Conservation (phyloP, 2,797 vertebrate species). For the Sebastes hopkinsi region DNA sequence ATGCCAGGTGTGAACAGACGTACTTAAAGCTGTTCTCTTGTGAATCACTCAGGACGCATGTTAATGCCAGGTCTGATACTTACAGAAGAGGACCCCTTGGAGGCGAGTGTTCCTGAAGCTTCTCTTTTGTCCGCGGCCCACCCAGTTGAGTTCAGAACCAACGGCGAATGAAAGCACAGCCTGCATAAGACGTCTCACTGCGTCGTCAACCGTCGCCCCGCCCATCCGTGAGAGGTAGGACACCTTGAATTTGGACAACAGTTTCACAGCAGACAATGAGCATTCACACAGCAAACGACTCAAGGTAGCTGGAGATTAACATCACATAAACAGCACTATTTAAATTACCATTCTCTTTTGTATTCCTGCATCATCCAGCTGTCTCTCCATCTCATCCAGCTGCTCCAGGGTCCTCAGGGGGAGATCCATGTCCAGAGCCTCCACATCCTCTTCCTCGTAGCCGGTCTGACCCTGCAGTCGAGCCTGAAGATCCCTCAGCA, state of each 20-base stretch:
- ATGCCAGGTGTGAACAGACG: too few relatives aligned
- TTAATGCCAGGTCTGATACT: slow-evolving; percentile 9
- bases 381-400: slow-evolving; percentile 67
- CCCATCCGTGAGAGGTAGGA: slow-evolving; percentile 73
- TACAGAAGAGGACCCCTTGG: slow-evolving; percentile 74
- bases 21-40: too few relatives aligned
- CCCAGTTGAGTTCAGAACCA: slow-evolving; percentile 74
- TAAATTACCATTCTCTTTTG: slow-evolving; percentile 68
- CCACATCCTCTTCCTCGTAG: slow-evolving; percentile 53
- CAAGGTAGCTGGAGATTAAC: too few relatives aligned
- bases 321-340: neutral
- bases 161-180: slow-evolving; percentile 70
- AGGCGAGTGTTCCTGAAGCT: slow-evolving; percentile 73
- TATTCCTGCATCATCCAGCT: slow-evolving; percentile 56
- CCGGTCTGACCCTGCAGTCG: slow-evolving; percentile 58
- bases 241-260: slow-evolving; percentile 49
- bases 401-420: slow-evolving; percentile 70
- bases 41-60: too few relatives aligned
- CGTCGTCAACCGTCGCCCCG: slow-evolving; percentile 71
- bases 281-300: neutral
- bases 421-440: slow-evolving; percentile 67
- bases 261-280: neutral
- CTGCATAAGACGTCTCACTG: slow-evolving; percentile 69
- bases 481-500: slow-evolving; percentile 72
- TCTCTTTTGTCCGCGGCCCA: slow-evolving; percentile 72